Conservation (phyloP, 2,797 vertebrate species). For the Capromys pilorides region DNA sequence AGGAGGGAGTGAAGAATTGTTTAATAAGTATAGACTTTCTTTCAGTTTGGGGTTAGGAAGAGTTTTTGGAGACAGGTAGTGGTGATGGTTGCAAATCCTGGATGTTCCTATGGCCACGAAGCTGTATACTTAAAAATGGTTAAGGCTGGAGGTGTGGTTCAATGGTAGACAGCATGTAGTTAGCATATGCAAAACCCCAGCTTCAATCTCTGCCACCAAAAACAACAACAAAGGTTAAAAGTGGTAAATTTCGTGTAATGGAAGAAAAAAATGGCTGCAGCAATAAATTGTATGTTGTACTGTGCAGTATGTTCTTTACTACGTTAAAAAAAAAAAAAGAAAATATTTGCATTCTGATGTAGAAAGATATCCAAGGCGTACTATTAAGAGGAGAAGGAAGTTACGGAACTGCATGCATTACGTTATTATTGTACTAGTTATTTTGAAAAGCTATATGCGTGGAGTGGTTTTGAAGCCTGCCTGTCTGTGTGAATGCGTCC, state of each 20-base stretch:
- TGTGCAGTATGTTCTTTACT: neutral
- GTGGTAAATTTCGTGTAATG: neutral
- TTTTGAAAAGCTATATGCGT: neutral
- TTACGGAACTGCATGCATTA: neutral
- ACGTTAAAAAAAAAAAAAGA: neutral
- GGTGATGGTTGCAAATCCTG: neutral
- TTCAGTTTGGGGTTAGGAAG: neutral
- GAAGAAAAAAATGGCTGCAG: neutral
- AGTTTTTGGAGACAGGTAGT: neutral
- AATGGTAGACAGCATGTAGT: neutral
- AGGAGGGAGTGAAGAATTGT: neutral
- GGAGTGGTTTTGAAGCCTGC: neutral
- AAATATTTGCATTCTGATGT: neutral
- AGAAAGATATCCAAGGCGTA: neutral
- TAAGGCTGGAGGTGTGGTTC: neutral
- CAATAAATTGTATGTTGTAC: neutral
- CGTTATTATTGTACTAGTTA: neutral
- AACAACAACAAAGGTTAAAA: neutral
- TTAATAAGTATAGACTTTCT: neutral
- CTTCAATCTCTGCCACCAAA: neutral
- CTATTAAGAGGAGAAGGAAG: slow-evolving; percentile 26
- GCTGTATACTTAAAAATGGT: neutral
- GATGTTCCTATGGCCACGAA: neutral
- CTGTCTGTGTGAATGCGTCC: neutral
- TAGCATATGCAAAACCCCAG: neutral